These are phyloP conservation scores for Hydrolagus colliei DNA, from an alignment of 2,797 vertebrate genomes.

Conservation along the genomic window DNA sequence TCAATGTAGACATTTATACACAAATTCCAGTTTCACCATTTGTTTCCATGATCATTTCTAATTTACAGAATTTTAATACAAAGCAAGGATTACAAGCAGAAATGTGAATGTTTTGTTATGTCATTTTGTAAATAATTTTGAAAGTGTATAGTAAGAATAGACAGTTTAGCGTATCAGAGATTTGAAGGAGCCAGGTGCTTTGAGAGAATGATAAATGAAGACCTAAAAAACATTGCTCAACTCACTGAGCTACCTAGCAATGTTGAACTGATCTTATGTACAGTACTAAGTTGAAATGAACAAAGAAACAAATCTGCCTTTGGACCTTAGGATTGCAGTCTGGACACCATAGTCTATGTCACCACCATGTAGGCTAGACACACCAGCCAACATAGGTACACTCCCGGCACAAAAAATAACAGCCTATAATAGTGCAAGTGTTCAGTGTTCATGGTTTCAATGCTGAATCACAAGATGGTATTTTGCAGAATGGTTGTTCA, in stretches of 20 bases:
- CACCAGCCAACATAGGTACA: background rate
- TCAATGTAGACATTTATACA: too few relatives aligned
- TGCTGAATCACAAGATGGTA: too few relatives aligned
- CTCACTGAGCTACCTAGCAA: background rate
- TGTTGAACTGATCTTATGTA: too few relatives aligned
- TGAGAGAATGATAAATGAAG: too few relatives aligned
- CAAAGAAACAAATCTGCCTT: too few relatives aligned
- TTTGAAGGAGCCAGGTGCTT: too few relatives aligned
- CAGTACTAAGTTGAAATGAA: too few relatives aligned
- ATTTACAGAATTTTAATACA: background rate
- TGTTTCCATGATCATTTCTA: background rate
- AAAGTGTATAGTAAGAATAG: background rate
- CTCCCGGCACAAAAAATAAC: background rate
- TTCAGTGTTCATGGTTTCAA: too few relatives aligned
- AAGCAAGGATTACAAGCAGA: background rate
- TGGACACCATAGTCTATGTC: background rate
- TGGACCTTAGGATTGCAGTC: background rate
- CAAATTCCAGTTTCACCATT: background rate
- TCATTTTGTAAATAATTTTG: background rate
- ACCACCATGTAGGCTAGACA: background rate
- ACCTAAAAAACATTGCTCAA: background rate
- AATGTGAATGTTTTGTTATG: background rate
- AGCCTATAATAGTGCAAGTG: background rate
- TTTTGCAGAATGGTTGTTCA: too few relatives aligned
- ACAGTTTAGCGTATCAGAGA: too few relatives aligned